phyloP scores from a whole-genome alignment of 1,140 invertebrate genomes.

The Drosophila leontia region DNA sequence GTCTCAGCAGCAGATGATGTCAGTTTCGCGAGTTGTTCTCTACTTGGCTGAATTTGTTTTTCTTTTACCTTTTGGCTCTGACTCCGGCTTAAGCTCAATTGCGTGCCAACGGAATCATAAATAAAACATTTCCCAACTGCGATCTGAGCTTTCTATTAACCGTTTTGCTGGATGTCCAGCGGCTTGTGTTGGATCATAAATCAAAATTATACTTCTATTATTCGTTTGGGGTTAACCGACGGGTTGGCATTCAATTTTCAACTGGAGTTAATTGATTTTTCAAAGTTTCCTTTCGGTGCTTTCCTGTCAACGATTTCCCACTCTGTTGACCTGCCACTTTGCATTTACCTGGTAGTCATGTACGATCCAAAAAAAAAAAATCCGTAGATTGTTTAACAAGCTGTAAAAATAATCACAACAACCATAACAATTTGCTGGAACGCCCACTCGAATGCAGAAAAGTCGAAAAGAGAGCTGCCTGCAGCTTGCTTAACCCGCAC shows the following conservation, averaged over 20 bases:
- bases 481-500: conserved; percentile 19
- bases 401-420: conserved; percentile 58
- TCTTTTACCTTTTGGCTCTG: background rate
- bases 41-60: conserved; percentile 20
- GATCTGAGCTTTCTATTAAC: conserved; percentile 34
- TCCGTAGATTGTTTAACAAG: conserved; percentile 55
- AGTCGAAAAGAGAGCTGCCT: conserved; percentile 20
- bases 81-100: conserved; percentile 30
- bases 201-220: conserved; percentile 37
- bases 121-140: conserved; percentile 45
- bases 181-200: conserved; percentile 32
- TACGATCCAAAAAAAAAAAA: conserved; percentile 18
- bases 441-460: conserved; percentile 42
- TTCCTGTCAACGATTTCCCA: conserved; percentile 23
- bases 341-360: conserved; percentile 26
- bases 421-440: conserved; percentile 64
- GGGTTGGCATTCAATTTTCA: conserved; percentile 6
- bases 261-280: conserved; percentile 22
- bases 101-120: conserved; percentile 50
- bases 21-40: conserved; percentile 40
- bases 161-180: conserved; percentile 42
- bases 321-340: conserved; percentile 13
- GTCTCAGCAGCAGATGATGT: conserved; percentile 66
- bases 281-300: conserved; percentile 1
- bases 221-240: conserved; percentile 6